Evolutionary conservation across 2,888 invertebrate genomes (phyloP), one percentile per base, ranked within the genome.

Genomic region (Rhabditophanes sp.): DNA sequence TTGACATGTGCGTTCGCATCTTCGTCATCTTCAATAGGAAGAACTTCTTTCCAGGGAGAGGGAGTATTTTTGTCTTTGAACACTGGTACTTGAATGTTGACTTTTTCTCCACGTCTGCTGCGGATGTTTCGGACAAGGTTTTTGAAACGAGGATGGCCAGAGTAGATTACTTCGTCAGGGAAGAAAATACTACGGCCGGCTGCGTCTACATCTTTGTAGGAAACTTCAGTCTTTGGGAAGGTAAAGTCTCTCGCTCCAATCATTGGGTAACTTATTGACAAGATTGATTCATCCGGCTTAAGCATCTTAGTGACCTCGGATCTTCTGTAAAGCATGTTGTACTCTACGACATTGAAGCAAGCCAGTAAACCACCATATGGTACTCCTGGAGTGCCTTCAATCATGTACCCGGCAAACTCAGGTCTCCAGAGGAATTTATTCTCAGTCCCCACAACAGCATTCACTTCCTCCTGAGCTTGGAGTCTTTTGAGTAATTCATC

Each of bases 391-490:
- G 96, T 96, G 12, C 93, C 93, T 72, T 96, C 90, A 37, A 96
- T 75, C 90, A 96, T 93, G 65, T 90, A 99, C n/a, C 82, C 79
- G 2, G 84, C 93, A 72, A 85, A 99, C 69, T 96, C 96, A 0
- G 93, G 93, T 32, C 88, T 75, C 96, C 96, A 96, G 25, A 87
- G 68, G 33, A 50, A 53, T 16, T 44, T 41, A 33, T 61, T 61
- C 23, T 57, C 59, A 11, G 50, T 52, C 19, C 61, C 61, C 8
- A 59, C 42, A 39, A 59, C 41, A 22, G 48, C 48, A 38, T 61
- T 61, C 14, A 58, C 53, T 32, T 62, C 53, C 27, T 60, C 61
- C 30, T 50, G 53, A 3, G 62, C 78, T 65, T 84, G 80, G 21
- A 96, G 72, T 47, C 74, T 71, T 11, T 75, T 71, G 30, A 96